Percentiles rank a stretch among this genome's conserved stretches.
Evolutionary conservation across 2,113 vertebrate genomes (phyloP).

Genomic region (Sisor rabdophorus): DNA sequence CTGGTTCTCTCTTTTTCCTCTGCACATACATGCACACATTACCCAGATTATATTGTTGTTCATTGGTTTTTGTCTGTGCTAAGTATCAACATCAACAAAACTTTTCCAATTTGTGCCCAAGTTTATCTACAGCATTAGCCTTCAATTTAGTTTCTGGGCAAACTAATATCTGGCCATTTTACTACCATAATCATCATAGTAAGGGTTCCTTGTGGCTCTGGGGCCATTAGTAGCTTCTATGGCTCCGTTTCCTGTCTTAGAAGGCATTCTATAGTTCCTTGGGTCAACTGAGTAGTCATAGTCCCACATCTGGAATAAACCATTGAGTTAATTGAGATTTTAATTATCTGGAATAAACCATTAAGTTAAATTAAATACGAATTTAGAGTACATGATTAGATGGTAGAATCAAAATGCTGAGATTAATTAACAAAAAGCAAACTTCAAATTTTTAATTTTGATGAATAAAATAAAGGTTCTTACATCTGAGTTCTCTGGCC

Average conservation of each 20-base stretch:
- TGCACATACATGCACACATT: background rate
- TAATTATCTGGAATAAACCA: background rate
- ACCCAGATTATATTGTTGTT: background rate
- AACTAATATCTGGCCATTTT: constrained; percentile 28
- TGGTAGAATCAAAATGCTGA: background rate
- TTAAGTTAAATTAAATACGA: background rate
- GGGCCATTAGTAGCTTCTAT: background rate
- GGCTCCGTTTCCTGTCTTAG: background rate
- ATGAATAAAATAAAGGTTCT: constrained; percentile 1
- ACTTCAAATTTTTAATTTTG: background rate
- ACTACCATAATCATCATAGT: constrained; percentile 19
- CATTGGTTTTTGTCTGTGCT: background rate
- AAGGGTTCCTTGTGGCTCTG: constrained; percentile 22
- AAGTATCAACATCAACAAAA: background rate
- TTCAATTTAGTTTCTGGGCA: too few relatives aligned
- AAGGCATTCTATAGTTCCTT: background rate
- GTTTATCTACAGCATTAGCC: background rate
- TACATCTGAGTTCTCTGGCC: constrained; percentile 41
- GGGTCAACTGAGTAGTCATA: background rate
- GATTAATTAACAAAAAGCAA: background rate
- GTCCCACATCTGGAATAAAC: background rate
- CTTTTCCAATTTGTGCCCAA: background rate
- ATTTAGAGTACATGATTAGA: background rate
- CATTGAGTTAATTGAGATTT: background rate
- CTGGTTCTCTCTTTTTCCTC: background rate